Base-by-base conservation (phyloP, 1,140 invertebrate species). In the Archegozetes longisetosus region DNA sequence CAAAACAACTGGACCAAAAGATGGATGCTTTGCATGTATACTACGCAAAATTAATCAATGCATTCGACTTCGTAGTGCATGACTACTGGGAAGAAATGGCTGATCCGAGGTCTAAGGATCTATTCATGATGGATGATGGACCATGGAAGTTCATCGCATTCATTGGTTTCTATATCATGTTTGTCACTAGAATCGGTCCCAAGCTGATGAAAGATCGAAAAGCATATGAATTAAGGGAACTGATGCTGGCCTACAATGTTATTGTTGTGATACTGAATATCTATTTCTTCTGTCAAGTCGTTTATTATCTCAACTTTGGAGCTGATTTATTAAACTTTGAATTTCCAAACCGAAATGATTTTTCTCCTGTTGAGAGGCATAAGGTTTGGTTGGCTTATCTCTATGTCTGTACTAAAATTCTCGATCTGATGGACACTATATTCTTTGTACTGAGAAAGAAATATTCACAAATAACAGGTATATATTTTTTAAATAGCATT, bases 361-460 rank as follows among this genome's bases (percentile, higher is more conserved):
- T 24, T 6, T 13, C n/a, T 23, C 9, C 4, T 12, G 4, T n/a
- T 13, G 50, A 13, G 4, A 9, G 55, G 24, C 14, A 52, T 9
- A 52, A 55, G 23, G 55, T 58, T 48, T 52, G 12, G 4, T 14
- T 55, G 55, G 14, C 12, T 55, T 46, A 58, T 12, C 20, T 53
- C 14, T 58, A 58, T 23, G 12, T 58, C 50, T 6, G n/a, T 13
- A 52, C 13, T 23, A 58, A 58, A 23, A 20, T n/a, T n/a, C 26
- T 58, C 55, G 55, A 58, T 46, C 55, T 58, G 20, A 20, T 58
- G 9, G 55, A 58, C 25, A 58, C 55, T 6, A 53, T 86, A 64
- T 91, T 91, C 76, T 88, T 92, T 65, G 88, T 92, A 55, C 69
- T 91, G 40, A 77, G 88, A 40, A 90, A 91, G 70, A 92, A 92